phyloP scores from a whole-genome alignment of 2,888 invertebrate genomes.

The Furcula furcula region DNA sequence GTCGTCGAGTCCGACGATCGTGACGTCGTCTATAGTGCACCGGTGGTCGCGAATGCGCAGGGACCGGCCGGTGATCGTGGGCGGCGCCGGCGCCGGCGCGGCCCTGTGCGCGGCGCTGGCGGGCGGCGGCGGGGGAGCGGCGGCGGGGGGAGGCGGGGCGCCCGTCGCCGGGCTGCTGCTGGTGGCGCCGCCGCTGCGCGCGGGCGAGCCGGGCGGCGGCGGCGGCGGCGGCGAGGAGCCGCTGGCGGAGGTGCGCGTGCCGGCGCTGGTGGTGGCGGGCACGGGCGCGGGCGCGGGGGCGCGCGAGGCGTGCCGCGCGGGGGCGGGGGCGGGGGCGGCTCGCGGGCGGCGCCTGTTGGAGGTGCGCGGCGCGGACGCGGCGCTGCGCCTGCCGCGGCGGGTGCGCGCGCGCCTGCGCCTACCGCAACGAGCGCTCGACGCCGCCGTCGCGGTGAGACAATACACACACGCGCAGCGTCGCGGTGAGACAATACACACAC shows the following conservation, averaged over 20 bases:
- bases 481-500: too few species aligned
- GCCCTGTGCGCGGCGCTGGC: conserved; percentile 32
- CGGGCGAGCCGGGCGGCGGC: conserved; percentile 84
- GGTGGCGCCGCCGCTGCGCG: conserved; percentile 85
- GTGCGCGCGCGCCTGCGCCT: conserved; percentile 83
- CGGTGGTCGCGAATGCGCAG: conserved; percentile 11
- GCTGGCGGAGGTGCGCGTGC: conserved; percentile 43
- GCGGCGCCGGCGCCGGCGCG: conserved; percentile 47
- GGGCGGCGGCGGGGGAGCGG: conserved; percentile 30
- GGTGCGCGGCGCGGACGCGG: conserved; percentile 83
- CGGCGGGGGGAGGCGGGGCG: conserved; percentile 26
- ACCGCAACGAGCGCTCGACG: conserved; percentile 87
- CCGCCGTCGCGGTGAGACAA: conserved; percentile 59
- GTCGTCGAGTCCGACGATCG: too few species aligned
- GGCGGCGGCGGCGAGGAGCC: conserved; percentile 84
- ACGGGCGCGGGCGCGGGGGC: conserved; percentile 58
- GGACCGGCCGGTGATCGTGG: conserved; percentile 24
- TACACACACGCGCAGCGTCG: too few species aligned
- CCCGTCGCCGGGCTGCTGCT: conserved; percentile 81
- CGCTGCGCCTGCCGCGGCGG: conserved; percentile 82
- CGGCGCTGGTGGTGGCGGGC: conserved; percentile 43
- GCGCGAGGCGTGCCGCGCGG: conserved; percentile 5
- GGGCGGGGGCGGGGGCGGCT: conserved; percentile 83
- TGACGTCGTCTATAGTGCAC: too few species aligned
- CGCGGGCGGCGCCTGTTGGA: conserved; percentile 83